Evolutionary conservation across 1,140 invertebrate species (phyloP).

Genomic region (Amyelois transitella): DNA sequence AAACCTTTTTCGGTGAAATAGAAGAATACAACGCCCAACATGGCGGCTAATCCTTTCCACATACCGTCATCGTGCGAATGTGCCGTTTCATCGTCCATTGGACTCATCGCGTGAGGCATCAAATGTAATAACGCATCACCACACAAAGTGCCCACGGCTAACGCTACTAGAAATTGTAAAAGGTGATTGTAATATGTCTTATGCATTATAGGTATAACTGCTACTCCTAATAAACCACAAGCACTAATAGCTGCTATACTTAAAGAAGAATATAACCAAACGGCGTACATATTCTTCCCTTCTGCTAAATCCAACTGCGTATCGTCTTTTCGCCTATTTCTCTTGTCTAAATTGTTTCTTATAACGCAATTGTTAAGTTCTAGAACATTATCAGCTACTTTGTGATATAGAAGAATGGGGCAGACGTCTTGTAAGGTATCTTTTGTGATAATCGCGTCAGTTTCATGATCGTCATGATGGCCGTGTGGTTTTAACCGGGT

Average conservation of each 20-base stretch:
- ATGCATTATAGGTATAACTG: conserved; percentile 92
- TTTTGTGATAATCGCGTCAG: conserved; percentile 38
- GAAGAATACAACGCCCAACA: conserved; percentile 89
- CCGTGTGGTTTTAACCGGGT: conserved; percentile 51
- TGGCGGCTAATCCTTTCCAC: conserved; percentile 88
- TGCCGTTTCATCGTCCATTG: conserved; percentile 69
- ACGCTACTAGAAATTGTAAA: conserved; percentile 92
- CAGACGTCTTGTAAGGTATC: conserved; percentile 75
- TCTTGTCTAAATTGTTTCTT: conserved; percentile 34
- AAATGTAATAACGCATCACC: conserved; percentile 95
- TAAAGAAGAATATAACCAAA: conserved; percentile 88
- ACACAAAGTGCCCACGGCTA: conserved; percentile 92
- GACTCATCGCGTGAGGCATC: conserved; percentile 87
- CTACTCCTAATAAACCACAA: conserved; percentile 87
- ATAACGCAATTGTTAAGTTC: conserved; percentile 76
- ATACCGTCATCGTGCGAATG: conserved; percentile 79
- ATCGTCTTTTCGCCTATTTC: conserved; percentile 12
- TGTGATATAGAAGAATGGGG: conserved; percentile 79
- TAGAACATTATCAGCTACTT: conserved; percentile 70
- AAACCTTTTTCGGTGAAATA: conserved; percentile 90
- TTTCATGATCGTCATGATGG: conserved; percentile 35
- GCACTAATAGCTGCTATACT: conserved; percentile 89
- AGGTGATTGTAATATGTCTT: conserved; percentile 92
- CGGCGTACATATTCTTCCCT: conserved; percentile 66
- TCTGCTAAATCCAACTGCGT: conserved; percentile 24